These are phyloP conservation scores for Lagopus muta DNA, from an alignment of 2,113 vertebrate genomes.

Conservation along the genomic window DNA sequence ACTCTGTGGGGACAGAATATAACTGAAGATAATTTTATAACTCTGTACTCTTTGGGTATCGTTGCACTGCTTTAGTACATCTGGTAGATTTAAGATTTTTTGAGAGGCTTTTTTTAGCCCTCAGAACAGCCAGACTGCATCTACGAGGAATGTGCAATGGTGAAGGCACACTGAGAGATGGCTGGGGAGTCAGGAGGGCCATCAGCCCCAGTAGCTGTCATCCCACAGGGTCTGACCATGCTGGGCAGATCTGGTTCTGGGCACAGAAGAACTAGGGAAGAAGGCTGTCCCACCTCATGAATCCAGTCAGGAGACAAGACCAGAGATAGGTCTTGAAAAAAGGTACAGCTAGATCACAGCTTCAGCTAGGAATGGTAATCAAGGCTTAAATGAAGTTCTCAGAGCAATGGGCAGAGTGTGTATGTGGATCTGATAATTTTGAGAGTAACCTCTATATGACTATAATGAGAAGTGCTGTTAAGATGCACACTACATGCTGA, in stretches of 20 bases:
- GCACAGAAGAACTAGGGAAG: too few relatives aligned
- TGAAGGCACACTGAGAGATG: neutral
- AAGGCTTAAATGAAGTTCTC: fast-evolving
- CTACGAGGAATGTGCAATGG: neutral
- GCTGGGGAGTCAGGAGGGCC: neutral
- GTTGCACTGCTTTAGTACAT: neutral
- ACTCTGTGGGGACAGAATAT: neutral
- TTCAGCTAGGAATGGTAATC: neutral
- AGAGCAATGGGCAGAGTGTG: neutral
- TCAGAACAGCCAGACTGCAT: neutral
- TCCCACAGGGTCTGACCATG: fast-evolving
- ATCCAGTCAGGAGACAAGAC: neutral
- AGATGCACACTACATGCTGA: neutral
- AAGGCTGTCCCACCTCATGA: too few relatives aligned
- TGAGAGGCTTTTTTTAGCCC: neutral
- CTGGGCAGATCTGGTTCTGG: neutral
- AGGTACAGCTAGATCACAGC: neutral
- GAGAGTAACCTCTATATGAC: neutral
- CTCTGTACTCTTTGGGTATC: neutral
- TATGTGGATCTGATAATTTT: neutral
- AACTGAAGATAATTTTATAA: neutral
- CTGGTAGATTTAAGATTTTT: neutral
- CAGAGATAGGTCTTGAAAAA: neutral
- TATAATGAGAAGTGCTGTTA: neutral
- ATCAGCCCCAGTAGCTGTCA: fast-evolving